Base-by-base conservation (phyloP, 2,797 vertebrate species). In the Garrulus glandarius region DNA sequence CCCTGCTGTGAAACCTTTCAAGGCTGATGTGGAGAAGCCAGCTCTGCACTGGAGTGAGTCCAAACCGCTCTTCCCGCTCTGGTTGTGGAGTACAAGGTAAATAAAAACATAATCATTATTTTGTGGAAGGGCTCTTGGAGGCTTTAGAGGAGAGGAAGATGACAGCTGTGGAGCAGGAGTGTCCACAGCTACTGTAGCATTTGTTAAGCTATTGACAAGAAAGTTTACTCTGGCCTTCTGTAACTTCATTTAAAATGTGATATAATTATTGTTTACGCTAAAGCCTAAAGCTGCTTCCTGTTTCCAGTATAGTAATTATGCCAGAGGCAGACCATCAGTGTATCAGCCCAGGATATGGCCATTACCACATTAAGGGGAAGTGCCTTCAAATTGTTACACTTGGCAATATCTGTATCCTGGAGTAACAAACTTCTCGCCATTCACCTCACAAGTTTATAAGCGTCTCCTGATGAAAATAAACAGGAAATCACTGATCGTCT, bases 261-360 rank as follows among this genome's bases (percentile, higher is more conserved):
- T 89, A 43, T 92, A 92, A 91, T 91, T 87, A 57, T 34, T 91
- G 56, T 72, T 95, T 92, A 85, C 0, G 1, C 47, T 79, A 24
- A 81, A 78, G 49, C 78, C 87, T 91, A 78, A 81, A 87, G 75
- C 75, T 85, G 37, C 52, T 95, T 96, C 95, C 93, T 95, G 74
- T 89, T 94, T 91, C 57, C 81, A 55, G 15, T 41, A 3, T 10
- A 71, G 57, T 49, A 47, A 74, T 85, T 83, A 43, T 39, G 46
- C 78, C 29, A 26, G 78, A 93, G 87, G 95, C 92, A 74, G 32
- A 57, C 43, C n/a, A 3, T 43, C 7, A 61, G 36, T 37, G 18
- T 61, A 71, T 83, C 71, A 69, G 70, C 71, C 61, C 91, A 85
- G 95, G 93, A 65, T 89, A 84, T 56, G 78, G 71, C 12, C 61